Evolutionary conservation across 2,797 vertebrate genomes (phyloP), one percentile per base, ranked within the genome.

Genomic region (Parauchenoglanis punctatus): DNA sequence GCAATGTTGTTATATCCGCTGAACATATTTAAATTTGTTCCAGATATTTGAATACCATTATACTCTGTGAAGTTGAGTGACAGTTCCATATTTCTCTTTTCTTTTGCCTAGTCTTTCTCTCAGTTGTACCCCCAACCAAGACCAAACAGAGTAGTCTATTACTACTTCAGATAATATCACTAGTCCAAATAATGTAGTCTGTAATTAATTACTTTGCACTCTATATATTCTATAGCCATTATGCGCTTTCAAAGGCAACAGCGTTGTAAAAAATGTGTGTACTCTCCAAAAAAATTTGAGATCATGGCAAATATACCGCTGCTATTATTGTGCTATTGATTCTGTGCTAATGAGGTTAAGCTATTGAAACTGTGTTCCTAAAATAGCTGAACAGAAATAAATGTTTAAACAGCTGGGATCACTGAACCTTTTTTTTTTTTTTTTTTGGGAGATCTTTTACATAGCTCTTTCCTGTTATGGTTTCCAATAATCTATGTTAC

Each of bases 391-490:
- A 49, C 58, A 54, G 40, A 2, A 73, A 67, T 86, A 80, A 80
- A 86, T 85, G 28, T 77, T 85, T 77, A 67, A 85, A 78, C n/a
- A 78, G 44, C 31, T 52, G 59, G 61, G 61, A 65, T 65, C 25
- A 65, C n/a, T 65, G 46, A 44, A 35, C 15, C 15, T 67, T 6
- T 67, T 72, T 44, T 8, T 23, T 44, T 17, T 70, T 15, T 67
- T 72, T 44, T 8, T 23, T 44, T 17, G 17, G 4, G 17, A 40
- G 17, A 72, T 73, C 10, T 73, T 46, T 73, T 73, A 73, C 40
- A 73, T 73, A 73, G 20, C 25, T n/a, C 12, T 76, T 52, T 52
- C 25, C 46, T 20, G 11, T 75, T 52, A 15, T 68, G 28, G 35
- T 23, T 72, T 72, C 40, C 3, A 35, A 28, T 72, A 31, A 15